Percentiles rank a stretch among this genome's conserved stretches.
phyloP scores from a whole-genome alignment of 2,113 vertebrate species.

The Lamprologus speciosus region DNA sequence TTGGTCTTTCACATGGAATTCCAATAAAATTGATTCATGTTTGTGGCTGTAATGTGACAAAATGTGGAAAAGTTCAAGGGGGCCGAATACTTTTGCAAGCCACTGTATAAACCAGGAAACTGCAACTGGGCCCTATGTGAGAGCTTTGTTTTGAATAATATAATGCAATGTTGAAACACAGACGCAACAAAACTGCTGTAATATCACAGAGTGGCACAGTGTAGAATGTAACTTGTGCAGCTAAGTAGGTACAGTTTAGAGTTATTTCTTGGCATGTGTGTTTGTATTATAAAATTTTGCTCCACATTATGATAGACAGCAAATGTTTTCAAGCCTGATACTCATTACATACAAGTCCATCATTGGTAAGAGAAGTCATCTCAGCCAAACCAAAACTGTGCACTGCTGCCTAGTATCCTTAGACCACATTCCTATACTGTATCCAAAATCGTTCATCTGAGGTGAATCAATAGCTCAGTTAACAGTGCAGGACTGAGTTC shows the following conservation, averaged over 20 bases:
- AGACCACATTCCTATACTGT: slow-evolving; percentile 26
- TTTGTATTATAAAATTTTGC: slow-evolving; percentile 25
- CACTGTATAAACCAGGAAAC: background rate
- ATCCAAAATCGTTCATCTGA: slow-evolving; percentile 46
- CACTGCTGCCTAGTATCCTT: background rate
- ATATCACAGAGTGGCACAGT: background rate
- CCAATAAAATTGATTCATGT: background rate
- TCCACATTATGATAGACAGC: slow-evolving; percentile 26
- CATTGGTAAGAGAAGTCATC: slow-evolving; percentile 9
- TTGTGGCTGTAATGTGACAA: background rate
- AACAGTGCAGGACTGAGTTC: slow-evolving; percentile 42
- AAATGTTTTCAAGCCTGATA: slow-evolving; percentile 23
- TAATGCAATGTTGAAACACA: background rate
- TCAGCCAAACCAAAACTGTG: background rate
- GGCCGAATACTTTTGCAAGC: background rate
- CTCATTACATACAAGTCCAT: background rate
- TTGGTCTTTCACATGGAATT: background rate
- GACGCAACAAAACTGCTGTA: background rate
- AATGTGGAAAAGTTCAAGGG: background rate
- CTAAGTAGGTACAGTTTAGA: background rate
- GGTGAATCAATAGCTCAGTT: slow-evolving; percentile 47
- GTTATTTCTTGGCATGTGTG: background rate
- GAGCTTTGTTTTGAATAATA: background rate
- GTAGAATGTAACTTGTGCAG: background rate
- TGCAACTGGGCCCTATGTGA: background rate